Conservation (phyloP, 2,113 vertebrate species). For the Orientallactaga bullata region DNA sequence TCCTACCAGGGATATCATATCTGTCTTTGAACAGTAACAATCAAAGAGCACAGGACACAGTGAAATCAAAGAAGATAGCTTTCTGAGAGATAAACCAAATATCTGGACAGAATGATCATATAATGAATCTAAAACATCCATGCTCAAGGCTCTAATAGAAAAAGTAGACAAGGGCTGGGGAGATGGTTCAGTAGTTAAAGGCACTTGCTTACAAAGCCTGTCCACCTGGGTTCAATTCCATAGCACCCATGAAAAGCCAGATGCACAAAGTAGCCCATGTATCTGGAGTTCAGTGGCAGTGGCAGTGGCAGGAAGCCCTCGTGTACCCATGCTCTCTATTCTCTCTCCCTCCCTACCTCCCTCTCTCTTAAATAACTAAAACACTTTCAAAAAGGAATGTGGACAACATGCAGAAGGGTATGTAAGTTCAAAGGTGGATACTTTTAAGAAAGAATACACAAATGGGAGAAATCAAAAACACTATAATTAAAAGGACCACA, state of each 20-base stretch:
- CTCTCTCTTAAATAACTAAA: too few relatives aligned
- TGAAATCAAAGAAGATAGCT: background rate
- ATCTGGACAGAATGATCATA: background rate
- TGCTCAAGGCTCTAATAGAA: background rate
- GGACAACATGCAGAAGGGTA: too few relatives aligned
- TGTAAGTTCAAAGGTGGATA: background rate
- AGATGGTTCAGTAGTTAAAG: too few relatives aligned
- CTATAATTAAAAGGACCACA: background rate
- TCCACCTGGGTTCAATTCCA: too few relatives aligned
- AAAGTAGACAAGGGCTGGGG: background rate
- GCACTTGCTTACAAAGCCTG: too few relatives aligned
- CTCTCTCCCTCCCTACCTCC: too few relatives aligned
- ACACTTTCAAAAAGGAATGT: too few relatives aligned
- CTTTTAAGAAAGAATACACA: background rate
- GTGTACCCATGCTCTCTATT: too few relatives aligned
- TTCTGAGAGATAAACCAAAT: background rate
- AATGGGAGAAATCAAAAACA: background rate
- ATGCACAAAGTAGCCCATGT: too few relatives aligned
- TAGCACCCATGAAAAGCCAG: too few relatives aligned
- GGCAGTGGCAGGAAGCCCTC: too few relatives aligned
- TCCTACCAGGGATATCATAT: background rate
- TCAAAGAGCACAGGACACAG: background rate
- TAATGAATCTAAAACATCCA: background rate
- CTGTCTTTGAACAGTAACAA: background rate
- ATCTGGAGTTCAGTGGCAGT: too few relatives aligned